These are phyloP conservation scores for Bostrychus sinensis DNA, from an alignment of 2,113 vertebrate genomes.

Conservation along the genomic window DNA sequence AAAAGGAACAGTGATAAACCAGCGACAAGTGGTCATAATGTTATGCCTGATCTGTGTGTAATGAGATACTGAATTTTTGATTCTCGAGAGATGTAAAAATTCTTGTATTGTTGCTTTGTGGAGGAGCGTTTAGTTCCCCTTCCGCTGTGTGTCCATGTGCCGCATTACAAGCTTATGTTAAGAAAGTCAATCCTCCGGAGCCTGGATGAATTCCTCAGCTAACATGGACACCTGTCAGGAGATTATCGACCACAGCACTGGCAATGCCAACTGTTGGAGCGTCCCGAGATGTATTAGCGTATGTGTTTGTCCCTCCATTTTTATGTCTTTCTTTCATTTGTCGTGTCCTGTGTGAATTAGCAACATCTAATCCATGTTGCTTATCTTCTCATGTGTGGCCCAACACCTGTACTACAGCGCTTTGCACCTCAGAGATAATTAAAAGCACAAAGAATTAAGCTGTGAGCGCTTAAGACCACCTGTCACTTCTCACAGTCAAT, in stretches of 20 bases:
- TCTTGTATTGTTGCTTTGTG: neutral
- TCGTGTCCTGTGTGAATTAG: conserved; percentile 18
- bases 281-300: conserved; percentile 6
- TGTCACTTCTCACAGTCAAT: neutral
- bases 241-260: conserved; percentile 51
- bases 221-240: conserved; percentile 66
- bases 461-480: neutral
- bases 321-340: too few relatives aligned
- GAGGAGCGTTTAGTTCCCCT: conserved; percentile 13
- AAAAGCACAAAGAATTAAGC: conserved; percentile 19
- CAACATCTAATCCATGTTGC: neutral
- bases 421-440: conserved; percentile 39
- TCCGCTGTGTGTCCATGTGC: conserved; percentile 16
- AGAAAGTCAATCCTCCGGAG: conserved; percentile 38
- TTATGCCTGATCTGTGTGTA: too few relatives aligned
- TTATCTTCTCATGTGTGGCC: conserved; percentile 3
- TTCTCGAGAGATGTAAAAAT: neutral
- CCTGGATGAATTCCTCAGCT: conserved; percentile 46
- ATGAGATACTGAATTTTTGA: too few relatives aligned
- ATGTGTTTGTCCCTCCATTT: neutral
- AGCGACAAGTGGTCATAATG: too few relatives aligned
- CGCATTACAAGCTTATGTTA: conserved; percentile 22
- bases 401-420: neutral
- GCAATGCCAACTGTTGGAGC: conserved; percentile 34
- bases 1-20: too few relatives aligned